Evolutionary conservation across 2,888 invertebrate species (phyloP).

Genomic region (Ophion ellenae): DNA sequence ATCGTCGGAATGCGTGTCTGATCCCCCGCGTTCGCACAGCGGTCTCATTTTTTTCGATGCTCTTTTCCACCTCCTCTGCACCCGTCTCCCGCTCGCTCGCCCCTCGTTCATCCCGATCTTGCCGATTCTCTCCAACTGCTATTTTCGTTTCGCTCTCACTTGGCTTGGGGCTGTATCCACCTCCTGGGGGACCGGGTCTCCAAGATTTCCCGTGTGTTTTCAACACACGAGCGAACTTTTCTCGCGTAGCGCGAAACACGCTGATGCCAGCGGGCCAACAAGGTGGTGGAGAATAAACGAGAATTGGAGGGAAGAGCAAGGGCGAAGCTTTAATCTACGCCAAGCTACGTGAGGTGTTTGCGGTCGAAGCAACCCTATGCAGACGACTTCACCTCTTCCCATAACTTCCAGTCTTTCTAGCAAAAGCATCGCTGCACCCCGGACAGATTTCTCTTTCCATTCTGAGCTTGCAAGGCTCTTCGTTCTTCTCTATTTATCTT

Average conservation of each 20-base stretch:
- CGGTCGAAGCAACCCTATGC: slow-evolving; percentile 74
- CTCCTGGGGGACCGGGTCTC: slow-evolving; percentile 39
- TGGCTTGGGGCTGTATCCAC: slow-evolving; percentile 35
- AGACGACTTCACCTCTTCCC: slow-evolving; percentile 67
- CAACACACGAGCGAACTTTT: slow-evolving; percentile 64
- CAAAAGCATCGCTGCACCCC: slow-evolving; percentile 21
- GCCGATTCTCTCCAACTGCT: slow-evolving; percentile 25
- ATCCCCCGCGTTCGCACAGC: slow-evolving; percentile 63
- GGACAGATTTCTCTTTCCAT: slow-evolving; percentile 43
- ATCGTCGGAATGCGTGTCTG: slow-evolving; percentile 74
- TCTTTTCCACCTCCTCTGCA: slow-evolving; percentile 24
- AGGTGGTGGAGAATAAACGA: slow-evolving; percentile 59
- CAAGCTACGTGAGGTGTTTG: slow-evolving; percentile 80
- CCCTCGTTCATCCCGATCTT: slow-evolving; percentile 43
- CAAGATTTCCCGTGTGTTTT: slow-evolving; percentile 80
- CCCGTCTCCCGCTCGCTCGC: background rate
- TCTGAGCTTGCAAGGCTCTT: slow-evolving; percentile 43
- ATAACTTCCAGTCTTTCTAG: slow-evolving; percentile 48
- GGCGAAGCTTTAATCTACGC: slow-evolving; percentile 78
- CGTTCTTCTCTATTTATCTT: slow-evolving; percentile 57
- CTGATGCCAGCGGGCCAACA: slow-evolving; percentile 24
- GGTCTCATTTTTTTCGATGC: slow-evolving; percentile 33
- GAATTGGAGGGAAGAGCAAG: slow-evolving; percentile 50
- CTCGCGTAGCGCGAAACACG: slow-evolving; percentile 41
- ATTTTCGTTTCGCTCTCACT: slow-evolving; percentile 42